Conservation (phyloP, 1,140 invertebrate species). For the Epicauta chinensis region DNA sequence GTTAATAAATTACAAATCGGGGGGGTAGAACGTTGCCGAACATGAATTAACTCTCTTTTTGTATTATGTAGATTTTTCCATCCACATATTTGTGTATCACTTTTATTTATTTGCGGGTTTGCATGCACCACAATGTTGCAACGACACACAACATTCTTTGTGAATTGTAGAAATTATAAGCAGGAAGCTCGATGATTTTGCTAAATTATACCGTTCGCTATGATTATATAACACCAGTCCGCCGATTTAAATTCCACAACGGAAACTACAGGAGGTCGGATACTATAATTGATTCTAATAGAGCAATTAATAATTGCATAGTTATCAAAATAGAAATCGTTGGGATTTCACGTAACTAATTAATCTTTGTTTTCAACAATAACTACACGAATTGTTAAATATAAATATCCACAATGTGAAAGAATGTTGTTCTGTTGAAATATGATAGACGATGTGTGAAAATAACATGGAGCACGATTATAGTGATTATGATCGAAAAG, state of each 20-base stretch:
- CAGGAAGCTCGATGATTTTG: no score
- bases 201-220: no score
- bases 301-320: conserved; percentile 15
- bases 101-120: conserved; percentile 31
- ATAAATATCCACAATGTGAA: conserved; percentile 6
- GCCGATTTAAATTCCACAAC: neutral
- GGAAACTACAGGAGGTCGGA: neutral
- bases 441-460: conserved; percentile 13
- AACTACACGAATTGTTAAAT: neutral
- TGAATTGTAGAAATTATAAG: no score
- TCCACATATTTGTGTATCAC: conserved; percentile 38
- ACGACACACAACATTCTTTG: conserved; percentile 19
- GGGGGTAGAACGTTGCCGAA: conserved; percentile 22
- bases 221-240: neutral
- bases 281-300: conserved; percentile 13
- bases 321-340: neutral
- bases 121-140: conserved; percentile 23
- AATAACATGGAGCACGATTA: conserved; percentile 10
- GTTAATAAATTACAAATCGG: conserved; percentile 32
- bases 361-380: neutral
- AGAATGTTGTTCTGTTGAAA: conserved; percentile 2
- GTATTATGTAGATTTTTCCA: no score
- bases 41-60: conserved; percentile 29
- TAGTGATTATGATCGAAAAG: conserved; percentile 2
- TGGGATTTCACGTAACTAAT: neutral